Evolutionary conservation across 2,113 vertebrate species (phyloP).

Genomic region (Asarcornis scutulata): DNA sequence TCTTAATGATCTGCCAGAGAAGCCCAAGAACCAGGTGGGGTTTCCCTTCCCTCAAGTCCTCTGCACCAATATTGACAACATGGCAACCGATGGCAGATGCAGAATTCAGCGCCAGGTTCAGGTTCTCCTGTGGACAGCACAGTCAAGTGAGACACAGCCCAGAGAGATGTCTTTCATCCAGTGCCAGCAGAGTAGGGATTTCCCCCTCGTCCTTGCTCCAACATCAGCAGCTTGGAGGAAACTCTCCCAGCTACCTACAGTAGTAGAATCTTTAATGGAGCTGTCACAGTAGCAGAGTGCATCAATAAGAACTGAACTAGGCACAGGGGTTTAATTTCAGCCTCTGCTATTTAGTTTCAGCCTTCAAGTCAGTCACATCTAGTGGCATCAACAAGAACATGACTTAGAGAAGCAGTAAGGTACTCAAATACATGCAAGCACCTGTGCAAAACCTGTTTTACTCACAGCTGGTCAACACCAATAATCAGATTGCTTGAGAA

Average conservation of each 20-base stretch:
- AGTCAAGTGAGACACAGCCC: not conserved
- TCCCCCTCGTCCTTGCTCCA: not conserved
- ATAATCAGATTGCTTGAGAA: not conserved
- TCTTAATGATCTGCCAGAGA: slow-evolving; percentile 98
- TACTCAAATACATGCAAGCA: not conserved
- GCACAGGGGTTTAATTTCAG: slow-evolving; percentile 55
- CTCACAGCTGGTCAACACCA: not conserved
- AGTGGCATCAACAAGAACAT: not conserved
- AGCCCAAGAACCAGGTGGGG: slow-evolving; percentile 95
- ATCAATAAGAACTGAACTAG: not conserved
- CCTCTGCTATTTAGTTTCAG: slow-evolving; percentile 52
- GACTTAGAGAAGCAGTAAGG: not conserved
- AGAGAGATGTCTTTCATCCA: not conserved
- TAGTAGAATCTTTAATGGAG: not conserved
- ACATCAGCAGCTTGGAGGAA: not conserved
- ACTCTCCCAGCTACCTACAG: accelerated
- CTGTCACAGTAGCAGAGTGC: not conserved
- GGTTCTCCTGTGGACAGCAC: slow-evolving; percentile 86
- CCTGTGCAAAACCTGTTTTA: not conserved
- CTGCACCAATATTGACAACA: slow-evolving; percentile 96
- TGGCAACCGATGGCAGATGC: slow-evolving; percentile 97
- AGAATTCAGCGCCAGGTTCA: slow-evolving; percentile 96
- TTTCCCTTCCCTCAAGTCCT: slow-evolving; percentile 94
- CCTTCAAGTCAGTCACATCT: not conserved
- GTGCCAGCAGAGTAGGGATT: not conserved